Evolutionary conservation across 2,797 vertebrate species (phyloP), one percentile per base, ranked within the genome.

Genomic region (Heterohyrax brucei): DNA sequence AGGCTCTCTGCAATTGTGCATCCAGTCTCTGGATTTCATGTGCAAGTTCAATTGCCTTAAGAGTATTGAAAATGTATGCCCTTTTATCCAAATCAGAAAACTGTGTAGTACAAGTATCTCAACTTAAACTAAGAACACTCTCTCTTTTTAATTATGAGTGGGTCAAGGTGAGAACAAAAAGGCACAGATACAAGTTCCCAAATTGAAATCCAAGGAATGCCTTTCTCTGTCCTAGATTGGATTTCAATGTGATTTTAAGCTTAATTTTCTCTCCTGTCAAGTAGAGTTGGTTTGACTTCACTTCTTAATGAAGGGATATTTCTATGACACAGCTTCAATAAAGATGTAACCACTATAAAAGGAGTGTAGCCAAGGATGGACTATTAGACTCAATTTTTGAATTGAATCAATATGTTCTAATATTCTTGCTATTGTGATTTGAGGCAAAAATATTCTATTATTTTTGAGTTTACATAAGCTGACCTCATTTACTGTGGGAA

Each of bases 381-480:
- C 88, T 79, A 68, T 80, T 84, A 80, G 66, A 61, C 78, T 93
- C 64, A 6, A 13, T 75, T 91, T 95, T 80, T 92, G 62, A 91
- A 85, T 78, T n/a, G 56, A 86, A 30, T 93, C 87, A 93, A 90
- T 92, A 22, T 61, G 3, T 53, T 91, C 46, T 92, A 46, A 88
- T 96, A 95, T 90, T 92, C 96, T 97, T 96, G 94, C 77, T 97
- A 30, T 59, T 76, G 44, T 26, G 56, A 94, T 97, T 68, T 33
- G 48, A 95, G 84, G 87, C 89, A 97, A 92, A 97, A 96, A 91
- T 81, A 75, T 92, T 93, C 80, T 95, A 68, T 95, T 97, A 84
- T 90, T 97, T 97, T 78, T 88, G 75, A 91, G 83, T 85, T 97
- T 96, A 97, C 94, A 95, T 95, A 84, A 0, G 2, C 94, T 96